Percentiles rank a stretch among this genome's conserved stretches.
Evolutionary conservation across 92 coral and sea anemone genomes (phyloP).

Genomic region (Virgularia gustaviana): DNA sequence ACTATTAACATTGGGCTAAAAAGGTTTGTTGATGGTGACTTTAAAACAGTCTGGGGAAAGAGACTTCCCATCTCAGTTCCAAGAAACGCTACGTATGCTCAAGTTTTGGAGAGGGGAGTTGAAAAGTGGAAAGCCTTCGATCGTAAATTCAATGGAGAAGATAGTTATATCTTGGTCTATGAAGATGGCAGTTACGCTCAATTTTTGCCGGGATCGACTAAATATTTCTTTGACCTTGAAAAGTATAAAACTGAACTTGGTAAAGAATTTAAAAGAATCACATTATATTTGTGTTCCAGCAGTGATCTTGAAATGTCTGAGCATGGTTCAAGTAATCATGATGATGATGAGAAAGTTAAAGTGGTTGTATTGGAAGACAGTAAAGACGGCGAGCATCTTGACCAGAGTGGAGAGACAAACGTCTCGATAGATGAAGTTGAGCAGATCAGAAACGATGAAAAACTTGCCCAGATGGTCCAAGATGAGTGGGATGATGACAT

Average conservation of each 20-base stretch:
- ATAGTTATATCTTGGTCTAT: conserved; percentile 49
- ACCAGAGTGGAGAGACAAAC: not conserved
- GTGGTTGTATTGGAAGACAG: not conserved
- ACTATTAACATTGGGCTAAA: conserved; percentile 34
- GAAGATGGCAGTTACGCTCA: conserved; percentile 60
- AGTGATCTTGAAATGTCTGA: conserved; percentile 12
- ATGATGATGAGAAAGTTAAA: not conserved
- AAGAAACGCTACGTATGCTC: conserved; percentile 52
- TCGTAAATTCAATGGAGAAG: conserved; percentile 52
- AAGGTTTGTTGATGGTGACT: conserved; percentile 35
- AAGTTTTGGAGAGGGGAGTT: conserved; percentile 52
- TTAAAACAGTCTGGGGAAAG: conserved; percentile 57
- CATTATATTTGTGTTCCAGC: conserved; percentile 18
- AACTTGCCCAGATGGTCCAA: conserved; percentile 19
- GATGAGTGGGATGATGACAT: not conserved
- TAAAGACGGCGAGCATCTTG: not conserved
- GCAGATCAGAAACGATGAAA: conserved; percentile 1
- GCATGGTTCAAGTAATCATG: not conserved
- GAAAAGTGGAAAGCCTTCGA: conserved; percentile 66
- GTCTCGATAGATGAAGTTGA: conserved; percentile 2
- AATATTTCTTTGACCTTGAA: conserved; percentile 24
- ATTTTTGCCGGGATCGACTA: conserved; percentile 48
- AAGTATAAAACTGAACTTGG: conserved; percentile 28
- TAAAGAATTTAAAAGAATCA: conserved; percentile 23
- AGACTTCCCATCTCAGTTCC: conserved; percentile 50